A percentile compares a stretch with the other conserved stretches of the same genome.
phyloP scores from a whole-genome alignment of 2,113 vertebrate species.

The Carlito syrichta region DNA sequence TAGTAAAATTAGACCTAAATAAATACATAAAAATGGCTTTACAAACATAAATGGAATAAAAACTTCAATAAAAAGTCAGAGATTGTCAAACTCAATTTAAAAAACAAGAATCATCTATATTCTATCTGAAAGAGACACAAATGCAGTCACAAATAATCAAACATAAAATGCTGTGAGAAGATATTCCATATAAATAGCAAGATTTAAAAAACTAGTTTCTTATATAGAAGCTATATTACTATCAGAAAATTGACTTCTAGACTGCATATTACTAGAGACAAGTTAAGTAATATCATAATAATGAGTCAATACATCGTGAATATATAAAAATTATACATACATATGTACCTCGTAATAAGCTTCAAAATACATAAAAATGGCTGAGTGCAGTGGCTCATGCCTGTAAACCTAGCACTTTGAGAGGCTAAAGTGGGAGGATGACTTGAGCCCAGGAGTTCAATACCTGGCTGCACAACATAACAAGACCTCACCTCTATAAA shows the following conservation, averaged over 20 bases:
- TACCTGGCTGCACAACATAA: no score
- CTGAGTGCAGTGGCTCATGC: no score
- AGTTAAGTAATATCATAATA: not conserved
- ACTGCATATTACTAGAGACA: not conserved
- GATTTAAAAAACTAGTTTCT: not conserved
- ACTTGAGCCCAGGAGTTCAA: no score
- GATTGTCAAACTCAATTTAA: not conserved
- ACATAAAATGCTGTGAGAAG: not conserved
- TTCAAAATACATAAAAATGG: not conserved
- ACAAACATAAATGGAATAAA: not conserved
- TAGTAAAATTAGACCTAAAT: not conserved
- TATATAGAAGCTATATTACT: not conserved
- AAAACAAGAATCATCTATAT: not conserved
- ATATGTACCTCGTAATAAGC: not conserved
- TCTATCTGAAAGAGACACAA: not conserved
- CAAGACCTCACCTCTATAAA: no score
- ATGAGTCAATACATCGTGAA: not conserved
- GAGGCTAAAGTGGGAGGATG: no score
- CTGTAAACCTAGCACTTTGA: no score
- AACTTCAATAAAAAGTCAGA: not conserved
- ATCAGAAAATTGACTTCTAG: not conserved
- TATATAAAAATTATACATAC: not conserved
- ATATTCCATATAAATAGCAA: not conserved
- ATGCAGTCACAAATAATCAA: not conserved
- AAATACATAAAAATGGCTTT: not conserved